Conservation (phyloP, 2,888 invertebrate species). For the Agrilus cyanescens region DNA sequence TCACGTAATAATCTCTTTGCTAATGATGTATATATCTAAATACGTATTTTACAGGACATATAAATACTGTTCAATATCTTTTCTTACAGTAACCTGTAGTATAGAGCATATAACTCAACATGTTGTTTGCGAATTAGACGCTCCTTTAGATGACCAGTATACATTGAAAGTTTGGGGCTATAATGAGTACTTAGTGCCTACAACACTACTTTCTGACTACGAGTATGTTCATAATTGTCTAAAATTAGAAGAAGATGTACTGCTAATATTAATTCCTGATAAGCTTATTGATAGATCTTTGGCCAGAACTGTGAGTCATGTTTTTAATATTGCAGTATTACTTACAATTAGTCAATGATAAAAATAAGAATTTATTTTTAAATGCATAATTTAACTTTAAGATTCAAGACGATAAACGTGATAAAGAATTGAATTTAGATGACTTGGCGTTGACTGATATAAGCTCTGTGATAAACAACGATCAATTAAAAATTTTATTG, state of each 20-base stretch:
- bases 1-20: neutral
- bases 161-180: conserved; percentile 71
- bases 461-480: conserved; percentile 59
- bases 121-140: conserved; percentile 70
- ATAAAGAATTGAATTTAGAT: conserved; percentile 61
- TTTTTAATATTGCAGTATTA: neutral
- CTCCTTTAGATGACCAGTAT: conserved; percentile 38
- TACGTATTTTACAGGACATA: too few species aligned
- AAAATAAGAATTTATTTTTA: neutral
- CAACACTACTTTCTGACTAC: conserved; percentile 75
- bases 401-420: conserved; percentile 67
- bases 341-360: neutral
- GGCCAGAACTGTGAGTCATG: conserved; percentile 54
- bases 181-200: conserved; percentile 77
- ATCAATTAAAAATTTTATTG: conserved; percentile 72
- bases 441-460: conserved; percentile 69
- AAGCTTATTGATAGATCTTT: conserved; percentile 56
- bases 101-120: conserved; percentile 79
- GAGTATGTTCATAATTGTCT: conserved; percentile 90
- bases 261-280: conserved; percentile 53
- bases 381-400: conserved; percentile 24
- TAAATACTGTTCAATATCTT: too few species aligned
- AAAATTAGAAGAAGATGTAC: conserved; percentile 81
- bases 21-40: neutral
- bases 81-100: conserved; percentile 60